Base-by-base conservation (phyloP, 2,797 vertebrate species). In the Margarornis squamiger region DNA sequence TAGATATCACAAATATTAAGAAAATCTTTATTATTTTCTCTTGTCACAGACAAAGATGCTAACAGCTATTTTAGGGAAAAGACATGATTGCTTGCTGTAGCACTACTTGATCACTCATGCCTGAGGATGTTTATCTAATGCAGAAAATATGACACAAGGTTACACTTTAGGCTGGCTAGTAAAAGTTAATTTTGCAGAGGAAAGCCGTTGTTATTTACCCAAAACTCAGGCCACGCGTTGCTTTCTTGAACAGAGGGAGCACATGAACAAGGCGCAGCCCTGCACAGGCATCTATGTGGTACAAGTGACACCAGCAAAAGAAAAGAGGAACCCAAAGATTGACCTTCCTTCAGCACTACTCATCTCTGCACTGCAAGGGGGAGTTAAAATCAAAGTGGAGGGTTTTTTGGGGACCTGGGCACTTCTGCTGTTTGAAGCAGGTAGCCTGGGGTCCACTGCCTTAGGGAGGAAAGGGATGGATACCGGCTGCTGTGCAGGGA, bases 381-480 rank as follows among this genome's bases (percentile, higher is more conserved):
- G 26, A 67, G 43, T 65, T 82, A 67, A 78, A 61, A 77, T n/a
- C 30, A 84, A 92, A 93, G 92, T 32, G 41, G 79, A 92, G 49
- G 48, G 30, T 9, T 92, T 76, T 85, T 22, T 14, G 21, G 67
- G 46, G 75, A 89, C 18, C 17, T 41, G 22, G 32, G 36, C 70
- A 2, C 23, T 81, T 72, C 13, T 72, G 34, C 43, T 39, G 26
- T 58, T 75, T 7, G 45, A 27, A 51, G 61, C 6, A 14, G 13
- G 43, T 12, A 32, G 58, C 48, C 48, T n/a, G 57, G 52, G 26
- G 11, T 15, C 20, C 3, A 48, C 7, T 10, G 43, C 55, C 26
- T 43, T 24, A 27, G 10, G 38, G 29, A 88, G 70, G 43, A 49
- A 21, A 51, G 29, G 30, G 57, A 73, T 0, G 12, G 38, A 72